phyloP scores from a whole-genome alignment of 2,888 invertebrate species.

The Torymus auratus region DNA sequence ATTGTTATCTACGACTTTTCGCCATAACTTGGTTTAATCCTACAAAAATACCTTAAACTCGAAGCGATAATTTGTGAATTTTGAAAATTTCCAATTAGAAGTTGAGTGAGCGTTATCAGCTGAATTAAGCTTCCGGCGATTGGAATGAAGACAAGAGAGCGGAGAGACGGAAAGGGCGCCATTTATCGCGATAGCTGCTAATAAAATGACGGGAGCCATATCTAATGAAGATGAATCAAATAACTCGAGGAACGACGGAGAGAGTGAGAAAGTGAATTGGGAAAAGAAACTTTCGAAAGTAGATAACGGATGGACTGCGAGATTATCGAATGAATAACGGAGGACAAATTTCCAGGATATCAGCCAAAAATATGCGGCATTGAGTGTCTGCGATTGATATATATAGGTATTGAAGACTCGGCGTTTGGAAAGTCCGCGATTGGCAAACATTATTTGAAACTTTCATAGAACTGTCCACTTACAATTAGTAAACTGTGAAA shows the following conservation, averaged over 20 bases:
- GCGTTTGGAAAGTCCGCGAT: too few relatives aligned
- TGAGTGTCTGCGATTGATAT: too few relatives aligned
- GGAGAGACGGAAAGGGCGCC: background rate
- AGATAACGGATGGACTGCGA: constrained; percentile 16
- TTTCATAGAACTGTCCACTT: too few relatives aligned
- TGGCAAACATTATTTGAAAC: too few relatives aligned
- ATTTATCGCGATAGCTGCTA: constrained; percentile 13
- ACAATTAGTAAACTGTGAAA: too few relatives aligned
- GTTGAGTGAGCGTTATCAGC: background rate
- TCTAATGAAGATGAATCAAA: constrained; percentile 51
- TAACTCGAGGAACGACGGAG: background rate
- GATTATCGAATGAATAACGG: constrained; percentile 28
- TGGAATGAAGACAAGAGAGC: background rate
- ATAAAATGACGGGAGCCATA: constrained; percentile 25
- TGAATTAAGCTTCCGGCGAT: constrained; percentile 14
- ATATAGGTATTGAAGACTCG: too few relatives aligned
- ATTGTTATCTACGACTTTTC: too few relatives aligned
- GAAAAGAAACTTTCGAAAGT: constrained; percentile 15
- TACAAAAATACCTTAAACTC: too few relatives aligned
- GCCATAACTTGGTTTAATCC: too few relatives aligned
- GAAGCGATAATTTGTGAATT: background rate
- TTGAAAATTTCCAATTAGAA: constrained; percentile 3
- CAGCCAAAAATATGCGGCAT: too few relatives aligned
- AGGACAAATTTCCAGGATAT: too few relatives aligned
- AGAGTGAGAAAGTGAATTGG: background rate